Evolutionary conservation across 2,797 vertebrate species (phyloP).

Genomic region (Gymnothorax reevesii): DNA sequence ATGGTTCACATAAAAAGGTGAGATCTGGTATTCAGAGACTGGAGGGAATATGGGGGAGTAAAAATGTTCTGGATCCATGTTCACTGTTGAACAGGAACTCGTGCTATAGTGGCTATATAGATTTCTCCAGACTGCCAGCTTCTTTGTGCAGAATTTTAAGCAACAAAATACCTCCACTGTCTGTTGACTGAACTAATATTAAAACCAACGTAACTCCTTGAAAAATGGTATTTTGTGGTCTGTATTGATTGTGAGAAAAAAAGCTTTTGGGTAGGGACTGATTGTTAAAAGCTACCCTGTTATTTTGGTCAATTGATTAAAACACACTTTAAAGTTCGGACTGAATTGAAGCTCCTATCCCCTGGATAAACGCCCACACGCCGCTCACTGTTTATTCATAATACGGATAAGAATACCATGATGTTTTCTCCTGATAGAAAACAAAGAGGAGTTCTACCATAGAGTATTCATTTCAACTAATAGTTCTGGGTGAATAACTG

Average conservation of each 20-base stretch:
- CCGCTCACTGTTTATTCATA: not conserved
- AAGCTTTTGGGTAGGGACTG: not conserved
- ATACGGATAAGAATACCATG: not conserved
- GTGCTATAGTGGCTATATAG: not conserved
- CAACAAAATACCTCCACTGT: not conserved
- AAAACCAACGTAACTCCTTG: not conserved
- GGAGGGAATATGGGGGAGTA: not conserved
- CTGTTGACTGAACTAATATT: not conserved
- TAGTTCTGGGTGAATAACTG: no score
- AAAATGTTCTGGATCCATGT: not conserved
- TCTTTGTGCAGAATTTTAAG: not conserved
- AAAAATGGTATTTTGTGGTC: not conserved
- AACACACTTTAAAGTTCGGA: not conserved
- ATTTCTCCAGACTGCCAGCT: not conserved
- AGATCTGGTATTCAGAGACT: conserved; percentile 33
- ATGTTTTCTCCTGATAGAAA: no score
- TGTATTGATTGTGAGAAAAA: not conserved
- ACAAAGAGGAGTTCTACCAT: no score
- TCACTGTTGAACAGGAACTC: not conserved
- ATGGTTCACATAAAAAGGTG: conserved; percentile 21
- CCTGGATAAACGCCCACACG: not conserved
- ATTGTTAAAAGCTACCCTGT: not conserved
- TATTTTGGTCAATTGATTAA: not conserved
- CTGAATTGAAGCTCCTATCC: not conserved
- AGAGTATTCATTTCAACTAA: no score